A percentile compares a stretch with the other conserved stretches of the same genome.
phyloP scores from a whole-genome alignment of 2,113 vertebrate species.

The Sciurus niger region DNA sequence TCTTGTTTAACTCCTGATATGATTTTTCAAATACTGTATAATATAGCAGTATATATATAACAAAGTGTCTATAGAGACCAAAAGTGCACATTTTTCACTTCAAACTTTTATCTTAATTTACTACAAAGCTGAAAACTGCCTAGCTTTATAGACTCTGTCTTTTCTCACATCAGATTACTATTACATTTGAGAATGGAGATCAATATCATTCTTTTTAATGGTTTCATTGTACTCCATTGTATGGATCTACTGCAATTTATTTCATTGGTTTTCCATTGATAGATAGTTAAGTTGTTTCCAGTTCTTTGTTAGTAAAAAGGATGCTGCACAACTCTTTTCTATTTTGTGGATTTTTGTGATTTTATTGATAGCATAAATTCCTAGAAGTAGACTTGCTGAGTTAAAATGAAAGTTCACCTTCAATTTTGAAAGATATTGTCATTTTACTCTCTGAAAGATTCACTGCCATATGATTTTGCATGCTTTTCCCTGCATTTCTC shows the following conservation, averaged over 20 bases:
- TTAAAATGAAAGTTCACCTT: neutral
- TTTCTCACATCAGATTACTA: neutral
- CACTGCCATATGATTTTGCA: neutral
- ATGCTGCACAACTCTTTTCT: neutral
- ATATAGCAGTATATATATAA: neutral
- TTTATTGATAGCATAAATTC: neutral
- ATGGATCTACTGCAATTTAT: neutral
- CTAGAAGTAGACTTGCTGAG: neutral
- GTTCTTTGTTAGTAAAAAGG: neutral
- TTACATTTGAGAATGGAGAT: neutral
- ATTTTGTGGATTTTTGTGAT: neutral
- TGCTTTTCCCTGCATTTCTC: neutral
- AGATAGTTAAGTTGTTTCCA: neutral
- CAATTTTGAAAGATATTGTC: neutral
- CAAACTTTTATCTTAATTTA: neutral
- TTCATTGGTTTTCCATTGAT: neutral
- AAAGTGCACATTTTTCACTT: neutral
- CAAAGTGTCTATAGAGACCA: neutral
- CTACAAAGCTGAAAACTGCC: neutral
- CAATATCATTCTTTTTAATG: neutral
- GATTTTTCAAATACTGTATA: neutral
- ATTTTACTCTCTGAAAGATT: neutral
- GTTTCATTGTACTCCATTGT: neutral
- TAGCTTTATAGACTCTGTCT: neutral
- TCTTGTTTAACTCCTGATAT: neutral